Evolutionary conservation across 2,888 invertebrate genomes (phyloP), one percentile per base, ranked within the genome.

Genomic region (Zele albiditarsus): DNA sequence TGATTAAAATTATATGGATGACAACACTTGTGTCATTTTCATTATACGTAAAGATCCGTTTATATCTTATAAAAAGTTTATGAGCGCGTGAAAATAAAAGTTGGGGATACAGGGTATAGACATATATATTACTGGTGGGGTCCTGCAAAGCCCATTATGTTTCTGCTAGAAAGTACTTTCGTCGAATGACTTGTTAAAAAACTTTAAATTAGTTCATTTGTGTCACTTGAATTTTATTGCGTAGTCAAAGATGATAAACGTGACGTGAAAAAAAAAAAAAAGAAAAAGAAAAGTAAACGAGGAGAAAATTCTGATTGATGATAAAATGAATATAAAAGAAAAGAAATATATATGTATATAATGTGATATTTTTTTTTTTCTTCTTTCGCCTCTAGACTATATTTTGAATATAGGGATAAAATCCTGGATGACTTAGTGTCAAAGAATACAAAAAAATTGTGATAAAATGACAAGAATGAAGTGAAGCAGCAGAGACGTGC

Each of bases 161-260:
- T 53, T 20, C 20, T 53, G 6, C 20, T 20, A 10, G 8, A 53
- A 23, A 23, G 8, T 53, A 53, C 23, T 23, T 53, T 20, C 23
- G 20, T 4, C 53, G 23, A 23, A 20, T 53, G 53, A 53, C 23
- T 53, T 23, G 8, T 53, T 20, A 10, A 20, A n/a, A 53, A 53
- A 53, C n/a, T n/a, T 53, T 23, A 53, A 53, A 53, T 53, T 53
- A 53, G 53, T 53, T 53, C 20, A 53, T 53, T 53, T 53, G 23
- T 53, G 20, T 53, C 53, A 53, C 46, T 4, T 46, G 12, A 46
- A n/a, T 46, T 46, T 46, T 46, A 46, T 46, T 46, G 46, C n/a
- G n/a, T 3, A 46, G n/a, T 4, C 16, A n/a, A 53, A 53, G 53
- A 0, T 53, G 53, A 53, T 53, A 20, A 53, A 53, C n/a, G 2